Base-by-base conservation (phyloP, 2,113 vertebrate species). In the Thamnophis sirtalis region DNA sequence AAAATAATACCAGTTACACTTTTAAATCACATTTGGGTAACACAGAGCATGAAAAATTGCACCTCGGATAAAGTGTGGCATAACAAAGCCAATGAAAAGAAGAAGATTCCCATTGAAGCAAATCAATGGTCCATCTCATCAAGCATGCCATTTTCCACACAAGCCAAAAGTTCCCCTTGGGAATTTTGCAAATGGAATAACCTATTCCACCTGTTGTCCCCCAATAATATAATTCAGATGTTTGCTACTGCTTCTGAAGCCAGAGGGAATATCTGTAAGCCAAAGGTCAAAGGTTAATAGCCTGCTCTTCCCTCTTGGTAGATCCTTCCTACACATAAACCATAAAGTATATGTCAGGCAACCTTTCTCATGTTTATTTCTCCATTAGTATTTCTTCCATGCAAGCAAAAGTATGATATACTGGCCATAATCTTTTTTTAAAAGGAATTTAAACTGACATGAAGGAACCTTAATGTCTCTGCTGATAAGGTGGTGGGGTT, bases 391-490 rank as follows among this genome's bases (percentile, higher is more conserved):
- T 56, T 54, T 86, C 49, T 50, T 91, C 3, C n/a, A 51, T 87
- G 28, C 43, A 22, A 33, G 49, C 9, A 43, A 33, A 63, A 38
- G 51, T 68, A 9, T 60, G 87, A 26, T 54, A 88, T 28, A 55
- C 26, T 51, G 51, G 53, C n/a, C 48, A 51, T 60, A 85, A 38
- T 92, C 38, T 56, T 89, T 92, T 87, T 49, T 91, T 17, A 54
- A 80, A 51, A 50, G 54, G 60, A 93, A 33, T 60, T 56, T 55
- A 92, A 89, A 51, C 90, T 89, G 7, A 93, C 87, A 87, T 33
- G 60, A 91, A 85, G 60, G 80, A 49, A 85, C 49, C 80, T 89
- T 86, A 50, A 92, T 63, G 48, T 63, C 68, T 89, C 91, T 91
- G 86, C 94, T 88, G 95, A 3, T 87, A 80, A 43, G 33, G 73